Percentiles rank a stretch among this genome's conserved stretches.
phyloP scores from a whole-genome alignment of 92 coral and sea anemone genomes.

The Phenganax marumi region DNA sequence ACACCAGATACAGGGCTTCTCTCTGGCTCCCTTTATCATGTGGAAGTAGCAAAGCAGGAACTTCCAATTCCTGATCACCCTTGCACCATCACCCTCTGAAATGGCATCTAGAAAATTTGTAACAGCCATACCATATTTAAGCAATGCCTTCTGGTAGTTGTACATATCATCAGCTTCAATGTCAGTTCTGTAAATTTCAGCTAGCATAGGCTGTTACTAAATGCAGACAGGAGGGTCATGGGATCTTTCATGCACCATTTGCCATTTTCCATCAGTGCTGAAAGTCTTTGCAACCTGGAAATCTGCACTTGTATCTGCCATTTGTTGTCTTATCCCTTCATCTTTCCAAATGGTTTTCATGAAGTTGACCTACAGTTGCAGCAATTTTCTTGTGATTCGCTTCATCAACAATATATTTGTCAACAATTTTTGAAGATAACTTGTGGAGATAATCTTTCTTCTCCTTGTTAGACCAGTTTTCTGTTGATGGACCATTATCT shows the following conservation, averaged over 20 bases:
- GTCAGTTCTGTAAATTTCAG: not conserved
- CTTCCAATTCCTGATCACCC: conserved; percentile 1
- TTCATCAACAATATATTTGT: conserved; percentile 39
- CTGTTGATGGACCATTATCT: conserved; percentile 34
- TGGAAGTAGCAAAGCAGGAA: conserved; percentile 6
- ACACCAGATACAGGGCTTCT: conserved; percentile 14
- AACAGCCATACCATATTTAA: not conserved
- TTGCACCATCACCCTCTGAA: conserved; percentile 16
- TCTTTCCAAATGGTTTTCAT: conserved; percentile 13
- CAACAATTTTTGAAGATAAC: conserved; percentile 50
- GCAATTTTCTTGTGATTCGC: conserved; percentile 32
- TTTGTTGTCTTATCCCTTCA: conserved; percentile 20
- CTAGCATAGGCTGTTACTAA: conserved; percentile 24
- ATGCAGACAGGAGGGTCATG: conserved; percentile 31
- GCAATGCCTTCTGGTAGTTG: conserved; percentile 18
- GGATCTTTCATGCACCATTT: conserved; percentile 28
- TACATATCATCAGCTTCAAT: conserved; percentile 8
- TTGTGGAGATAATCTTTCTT: conserved; percentile 24
- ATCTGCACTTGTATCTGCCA: conserved; percentile 28
- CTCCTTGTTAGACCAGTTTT: conserved; percentile 29
- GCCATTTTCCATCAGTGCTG: conserved; percentile 31
- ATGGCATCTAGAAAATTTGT: conserved; percentile 5
- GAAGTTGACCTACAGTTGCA: conserved; percentile 15
- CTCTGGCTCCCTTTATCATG: conserved; percentile 5
- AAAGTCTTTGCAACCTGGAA: conserved; percentile 26